Percentiles rank a stretch among this genome's conserved stretches.
These are phyloP conservation scores for Strigamia transsilvanica DNA, from an alignment of 2,888 invertebrate species.

Conservation along the genomic window DNA sequence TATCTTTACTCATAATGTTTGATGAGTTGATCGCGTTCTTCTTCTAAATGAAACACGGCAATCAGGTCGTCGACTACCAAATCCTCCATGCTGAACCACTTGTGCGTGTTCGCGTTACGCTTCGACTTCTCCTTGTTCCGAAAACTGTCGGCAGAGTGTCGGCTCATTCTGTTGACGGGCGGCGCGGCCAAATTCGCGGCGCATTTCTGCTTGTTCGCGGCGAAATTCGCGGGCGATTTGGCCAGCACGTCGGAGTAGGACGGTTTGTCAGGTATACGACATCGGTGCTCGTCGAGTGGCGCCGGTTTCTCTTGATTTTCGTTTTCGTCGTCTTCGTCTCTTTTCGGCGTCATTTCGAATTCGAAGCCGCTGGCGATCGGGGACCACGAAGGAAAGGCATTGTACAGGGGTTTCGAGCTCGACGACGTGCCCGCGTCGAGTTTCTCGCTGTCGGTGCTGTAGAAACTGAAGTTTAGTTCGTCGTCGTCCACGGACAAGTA, in stretches of 20 bases:
- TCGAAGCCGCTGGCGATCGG: not conserved
- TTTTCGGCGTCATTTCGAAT: not conserved
- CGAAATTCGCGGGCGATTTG: not conserved
- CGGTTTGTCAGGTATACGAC: not conserved
- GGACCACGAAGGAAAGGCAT: slow-evolving; percentile 8
- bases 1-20: too few relatives aligned
- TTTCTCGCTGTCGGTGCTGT: slow-evolving; percentile 11
- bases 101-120: not conserved
- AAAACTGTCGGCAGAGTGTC: not conserved
- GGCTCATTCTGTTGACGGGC: not conserved
- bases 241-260: not conserved
- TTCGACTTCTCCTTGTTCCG: not conserved
- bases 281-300: not conserved
- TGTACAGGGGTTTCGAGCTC: not conserved
- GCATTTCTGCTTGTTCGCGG: not conserved
- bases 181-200: not conserved
- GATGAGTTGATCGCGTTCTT: too few relatives aligned
- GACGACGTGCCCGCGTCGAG: not conserved
- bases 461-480: not conserved
- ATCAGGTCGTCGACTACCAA: too few relatives aligned
- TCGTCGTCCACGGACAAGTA: not conserved
- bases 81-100: slow-evolving; percentile 11
- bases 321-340: not conserved
- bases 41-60: too few relatives aligned
- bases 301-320: not conserved